Percentiles rank a stretch among this genome's conserved stretches.
Conservation (phyloP, 2,113 vertebrate species). For the Siphamia tubifer region DNA sequence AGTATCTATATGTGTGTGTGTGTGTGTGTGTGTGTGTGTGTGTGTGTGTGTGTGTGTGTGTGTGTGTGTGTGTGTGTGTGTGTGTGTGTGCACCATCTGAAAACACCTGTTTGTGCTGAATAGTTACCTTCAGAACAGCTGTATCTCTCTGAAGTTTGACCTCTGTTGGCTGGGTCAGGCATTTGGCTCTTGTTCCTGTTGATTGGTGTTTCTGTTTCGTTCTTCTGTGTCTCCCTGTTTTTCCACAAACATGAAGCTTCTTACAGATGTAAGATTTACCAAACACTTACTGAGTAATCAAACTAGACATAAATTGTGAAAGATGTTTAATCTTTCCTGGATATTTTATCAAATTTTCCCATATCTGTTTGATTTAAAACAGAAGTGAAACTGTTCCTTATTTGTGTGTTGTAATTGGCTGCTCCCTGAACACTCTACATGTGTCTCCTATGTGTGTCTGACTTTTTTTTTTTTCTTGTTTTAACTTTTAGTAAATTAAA, state of each 20-base stretch:
- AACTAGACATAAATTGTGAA: neutral
- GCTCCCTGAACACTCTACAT: neutral
- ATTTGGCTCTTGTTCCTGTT: constrained; percentile 22
- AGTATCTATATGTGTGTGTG: neutral
- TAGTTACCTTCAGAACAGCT: constrained; percentile 7
- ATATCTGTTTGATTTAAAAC: constrained; percentile 39
- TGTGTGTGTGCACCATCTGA: neutral
- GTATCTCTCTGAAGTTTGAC: constrained; percentile 37
- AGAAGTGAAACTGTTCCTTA: constrained; percentile 16
- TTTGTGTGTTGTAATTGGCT: constrained; percentile 2
- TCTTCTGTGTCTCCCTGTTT: constrained; percentile 7
- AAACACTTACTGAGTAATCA: neutral
- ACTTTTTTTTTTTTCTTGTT: neutral
- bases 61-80: constrained; percentile 5
- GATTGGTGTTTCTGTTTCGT: neutral
- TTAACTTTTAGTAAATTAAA: neutral
- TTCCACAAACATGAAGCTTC: constrained; percentile 31
- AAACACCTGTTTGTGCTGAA: constrained; percentile 30
- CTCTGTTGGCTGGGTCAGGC: neutral
- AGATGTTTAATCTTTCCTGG: neutral
- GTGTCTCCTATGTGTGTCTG: neutral
- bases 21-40: neutral
- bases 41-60: constrained; percentile 2
- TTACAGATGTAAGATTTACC: constrained; percentile 23
- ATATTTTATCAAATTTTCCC: neutral